phyloP scores from a whole-genome alignment of 1,140 invertebrate species.

The Pygmarrhopalites habei region DNA sequence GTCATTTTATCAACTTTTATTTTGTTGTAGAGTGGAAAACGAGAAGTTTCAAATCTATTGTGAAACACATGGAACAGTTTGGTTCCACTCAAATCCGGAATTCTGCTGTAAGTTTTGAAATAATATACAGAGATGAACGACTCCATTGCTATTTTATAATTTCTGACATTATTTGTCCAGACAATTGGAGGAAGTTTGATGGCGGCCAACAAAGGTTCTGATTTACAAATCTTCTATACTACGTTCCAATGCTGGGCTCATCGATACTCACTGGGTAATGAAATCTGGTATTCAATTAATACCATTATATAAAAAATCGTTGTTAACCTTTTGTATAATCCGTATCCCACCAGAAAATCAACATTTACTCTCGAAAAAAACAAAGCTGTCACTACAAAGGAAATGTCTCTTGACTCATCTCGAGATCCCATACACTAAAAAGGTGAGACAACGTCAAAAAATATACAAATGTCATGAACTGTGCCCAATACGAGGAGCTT shows the following conservation, averaged over 20 bases:
- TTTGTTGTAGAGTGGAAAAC: conserved; percentile 11
- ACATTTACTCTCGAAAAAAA: neutral
- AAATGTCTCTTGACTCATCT: conserved; percentile 11
- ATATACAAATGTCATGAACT: neutral
- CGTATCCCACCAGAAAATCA: neutral
- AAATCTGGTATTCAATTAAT: neutral
- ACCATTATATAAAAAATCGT: neutral
- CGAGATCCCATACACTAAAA: conserved; percentile 19
- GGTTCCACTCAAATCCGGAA: conserved; percentile 23
- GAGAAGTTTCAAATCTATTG: conserved; percentile 16
- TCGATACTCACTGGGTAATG: neutral
- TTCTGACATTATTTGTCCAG: neutral
- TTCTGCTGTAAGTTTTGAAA: conserved; percentile 9
- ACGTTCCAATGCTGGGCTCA: conserved; percentile 5
- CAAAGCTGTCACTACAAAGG: neutral
- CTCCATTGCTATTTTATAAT: neutral
- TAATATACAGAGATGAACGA: neutral
- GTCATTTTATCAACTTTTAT: neutral
- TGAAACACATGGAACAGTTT: conserved; percentile 11
- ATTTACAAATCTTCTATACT: conserved; percentile 7
- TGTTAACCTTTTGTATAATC: neutral
- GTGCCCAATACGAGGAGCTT: neutral
- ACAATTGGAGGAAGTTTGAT: conserved; percentile 24
- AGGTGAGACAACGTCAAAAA: neutral
- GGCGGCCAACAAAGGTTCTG: neutral